Evolutionary conservation across 2,888 invertebrate genomes (phyloP).

Genomic region (Latrodectus elegans): DNA sequence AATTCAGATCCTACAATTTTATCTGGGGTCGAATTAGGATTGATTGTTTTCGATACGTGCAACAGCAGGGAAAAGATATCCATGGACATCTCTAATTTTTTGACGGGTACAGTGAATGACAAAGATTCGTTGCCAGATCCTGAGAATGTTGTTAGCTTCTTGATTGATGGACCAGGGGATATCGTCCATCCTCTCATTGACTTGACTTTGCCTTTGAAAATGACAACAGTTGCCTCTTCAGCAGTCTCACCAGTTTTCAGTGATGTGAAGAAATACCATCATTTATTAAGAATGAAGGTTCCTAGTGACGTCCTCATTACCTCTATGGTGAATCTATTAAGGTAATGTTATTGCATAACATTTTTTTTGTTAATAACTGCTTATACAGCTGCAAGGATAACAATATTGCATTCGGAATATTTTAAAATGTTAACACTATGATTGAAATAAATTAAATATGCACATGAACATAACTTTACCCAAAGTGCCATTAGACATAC

Average conservation of each 20-base stretch:
- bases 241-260: conserved; percentile 72
- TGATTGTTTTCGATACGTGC: conserved; percentile 73
- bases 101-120: conserved; percentile 52
- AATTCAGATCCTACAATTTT: conserved; percentile 70
- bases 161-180: conserved; percentile 51
- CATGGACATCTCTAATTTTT: conserved; percentile 69
- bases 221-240: conserved; percentile 65
- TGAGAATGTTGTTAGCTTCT: conserved; percentile 57
- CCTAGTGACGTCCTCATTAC: conserved; percentile 72
- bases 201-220: conserved; percentile 66
- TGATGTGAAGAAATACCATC: conserved; percentile 71
- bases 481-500: too few species aligned
- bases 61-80: conserved; percentile 71
- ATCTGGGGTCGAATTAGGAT: conserved; percentile 71
- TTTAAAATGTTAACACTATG: too few species aligned
- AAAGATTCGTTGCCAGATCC: conserved; percentile 29
- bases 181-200: conserved; percentile 62
- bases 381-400: too few species aligned
- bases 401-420: too few species aligned
- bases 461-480: too few species aligned
- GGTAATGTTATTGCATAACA: conserved; percentile 21
- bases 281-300: conserved; percentile 72
- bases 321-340: conserved; percentile 74
- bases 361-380: too few species aligned
- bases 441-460: too few species aligned